phyloP scores from a whole-genome alignment of 92 coral and sea anemone species.

The Heliopora coerulea region DNA sequence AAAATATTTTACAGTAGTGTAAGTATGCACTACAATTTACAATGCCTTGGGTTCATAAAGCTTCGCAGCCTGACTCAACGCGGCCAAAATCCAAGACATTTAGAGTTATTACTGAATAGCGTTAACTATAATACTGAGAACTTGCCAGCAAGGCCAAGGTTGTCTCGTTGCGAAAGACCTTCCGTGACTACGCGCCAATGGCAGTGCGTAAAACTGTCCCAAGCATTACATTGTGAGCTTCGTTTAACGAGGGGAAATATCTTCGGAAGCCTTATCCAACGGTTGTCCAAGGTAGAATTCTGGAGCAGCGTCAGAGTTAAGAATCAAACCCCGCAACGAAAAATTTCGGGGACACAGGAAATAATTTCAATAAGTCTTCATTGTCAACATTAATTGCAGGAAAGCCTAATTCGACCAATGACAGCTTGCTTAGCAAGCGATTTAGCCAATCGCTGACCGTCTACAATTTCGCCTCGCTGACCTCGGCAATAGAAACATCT shows the following conservation, averaged over 20 bases:
- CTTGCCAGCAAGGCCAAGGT: background rate
- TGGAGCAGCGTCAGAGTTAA: background rate
- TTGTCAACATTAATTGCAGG: conserved; percentile 21
- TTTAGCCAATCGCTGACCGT: conserved; percentile 10
- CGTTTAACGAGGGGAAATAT: background rate
- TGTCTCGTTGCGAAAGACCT: background rate
- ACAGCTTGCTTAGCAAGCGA: background rate
- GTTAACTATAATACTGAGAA: background rate
- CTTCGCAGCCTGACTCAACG: background rate
- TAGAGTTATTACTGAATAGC: background rate
- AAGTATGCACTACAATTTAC: background rate
- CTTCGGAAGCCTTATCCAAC: background rate
- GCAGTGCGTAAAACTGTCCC: background rate
- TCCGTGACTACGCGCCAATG: background rate
- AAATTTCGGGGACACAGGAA: conserved; percentile 9
- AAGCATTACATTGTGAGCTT: background rate
- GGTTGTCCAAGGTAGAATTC: background rate
- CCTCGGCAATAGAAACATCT: background rate
- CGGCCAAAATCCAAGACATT: background rate
- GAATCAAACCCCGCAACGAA: conserved; percentile 5
- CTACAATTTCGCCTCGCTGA: background rate
- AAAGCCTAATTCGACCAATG: conserved; percentile 34
- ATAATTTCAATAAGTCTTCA: background rate
- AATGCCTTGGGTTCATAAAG: background rate
- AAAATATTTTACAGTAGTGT: too few species aligned